A percentile compares a stretch with the other conserved stretches of the same genome.
Conservation (phyloP, 2,113 vertebrate species). For the Australoheros scitulus region DNA sequence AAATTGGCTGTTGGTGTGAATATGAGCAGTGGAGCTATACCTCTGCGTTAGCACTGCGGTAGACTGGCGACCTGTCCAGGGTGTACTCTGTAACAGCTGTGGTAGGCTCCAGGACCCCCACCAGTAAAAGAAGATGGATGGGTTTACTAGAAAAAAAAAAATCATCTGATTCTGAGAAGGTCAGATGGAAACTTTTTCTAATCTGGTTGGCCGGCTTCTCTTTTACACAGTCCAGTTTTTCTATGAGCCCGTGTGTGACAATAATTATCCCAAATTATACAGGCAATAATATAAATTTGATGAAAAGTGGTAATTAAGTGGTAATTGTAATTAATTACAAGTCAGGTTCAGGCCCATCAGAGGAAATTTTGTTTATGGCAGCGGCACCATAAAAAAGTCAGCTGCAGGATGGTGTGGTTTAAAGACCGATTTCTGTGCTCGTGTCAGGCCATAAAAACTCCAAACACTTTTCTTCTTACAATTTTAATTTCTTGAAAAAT, state of each 20-base stretch:
- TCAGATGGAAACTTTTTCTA: not conserved
- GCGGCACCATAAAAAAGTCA: not conserved
- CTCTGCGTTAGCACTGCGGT: not conserved
- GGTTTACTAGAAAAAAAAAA: too few species aligned
- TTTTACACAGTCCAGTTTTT: not conserved
- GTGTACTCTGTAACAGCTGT: not conserved
- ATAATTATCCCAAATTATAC: not conserved
- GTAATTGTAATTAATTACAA: not conserved
- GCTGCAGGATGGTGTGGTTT: not conserved
- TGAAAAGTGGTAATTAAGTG: not conserved
- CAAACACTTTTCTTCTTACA: not conserved
- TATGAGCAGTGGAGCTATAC: not conserved
- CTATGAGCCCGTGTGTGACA: not conserved
- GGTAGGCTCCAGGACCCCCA: not conserved
- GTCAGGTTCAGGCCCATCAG: not conserved
- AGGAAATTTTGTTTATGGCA: not conserved
- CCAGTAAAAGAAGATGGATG: not conserved
- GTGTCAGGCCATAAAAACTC: not conserved
- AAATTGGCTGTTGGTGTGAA: not conserved
- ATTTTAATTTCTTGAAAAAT: not conserved
- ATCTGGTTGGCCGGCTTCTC: not conserved
- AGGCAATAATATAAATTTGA: not conserved
- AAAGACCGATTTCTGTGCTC: not conserved
- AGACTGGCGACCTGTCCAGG: not conserved
- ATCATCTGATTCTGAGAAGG: not conserved